Evolutionary conservation across 2,888 invertebrate genomes (phyloP), one percentile per base, ranked within the genome.

Genomic region (Dynastes maya): DNA sequence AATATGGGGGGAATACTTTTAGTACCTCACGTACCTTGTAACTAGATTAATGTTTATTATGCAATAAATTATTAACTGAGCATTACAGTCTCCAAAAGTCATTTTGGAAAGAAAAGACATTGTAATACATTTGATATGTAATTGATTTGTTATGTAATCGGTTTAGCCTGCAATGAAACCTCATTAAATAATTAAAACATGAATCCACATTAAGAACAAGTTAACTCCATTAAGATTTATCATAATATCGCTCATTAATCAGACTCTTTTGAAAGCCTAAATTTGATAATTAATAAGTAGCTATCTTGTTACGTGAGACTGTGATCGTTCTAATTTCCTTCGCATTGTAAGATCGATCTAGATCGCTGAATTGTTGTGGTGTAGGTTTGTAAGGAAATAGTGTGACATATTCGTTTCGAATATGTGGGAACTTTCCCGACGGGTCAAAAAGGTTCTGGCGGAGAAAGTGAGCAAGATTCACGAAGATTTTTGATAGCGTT

Each of bases 361-460:
- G 29, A 49, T 51, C 27, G 11, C 2, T 49, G 13, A 45, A 68
- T 68, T 68, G 49, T 72, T 72, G 2, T 16, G 58, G 16, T 8
- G 40, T 71, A n/a, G 22, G 22, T 22, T 22, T 2, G 55, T 61
- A 40, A 72, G 40, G 22, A 45, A 45, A 22, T 13, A 22, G 22
- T 13, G 37, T 1, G 58, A 72, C 71, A 58, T 58, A 49, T 16
- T 29, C 22, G 16, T 11, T 79, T 72, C 74, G 72, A 58, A 27
- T 53, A n/a, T 22, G 22, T 83, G 83, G 80, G 83, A 84, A 84
- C 84, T 84, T 84, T 84, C 84, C 82, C 84, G 83, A 76, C 81
- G 81, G 84, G 84, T 84, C 81, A 83, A 83, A 82, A 83, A 40
- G 83, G 40, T 72, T 61, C 83, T 80, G 78, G 65, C 77, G 80